These are phyloP conservation scores for Dendrolimus pini DNA, from an alignment of 2,888 invertebrate genomes.

Conservation along the genomic window DNA sequence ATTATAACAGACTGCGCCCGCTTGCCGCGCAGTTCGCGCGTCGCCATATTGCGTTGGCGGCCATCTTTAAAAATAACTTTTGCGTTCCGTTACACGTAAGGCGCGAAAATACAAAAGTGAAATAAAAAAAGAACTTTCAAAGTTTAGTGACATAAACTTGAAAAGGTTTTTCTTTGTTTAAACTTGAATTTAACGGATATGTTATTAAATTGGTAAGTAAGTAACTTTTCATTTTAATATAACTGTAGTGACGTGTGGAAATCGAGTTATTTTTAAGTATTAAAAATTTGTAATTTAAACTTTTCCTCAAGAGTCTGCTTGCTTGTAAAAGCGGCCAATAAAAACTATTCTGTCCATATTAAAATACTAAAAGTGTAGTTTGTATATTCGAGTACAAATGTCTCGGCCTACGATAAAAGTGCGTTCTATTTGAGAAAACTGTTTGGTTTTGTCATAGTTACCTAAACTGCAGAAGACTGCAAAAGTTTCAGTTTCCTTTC, in stretches of 20 bases:
- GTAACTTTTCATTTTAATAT: conserved; percentile 26
- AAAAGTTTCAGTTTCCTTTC: too few relatives aligned
- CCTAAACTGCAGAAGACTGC: too few relatives aligned
- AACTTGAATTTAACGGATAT: conserved; percentile 38
- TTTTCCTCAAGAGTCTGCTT: neutral
- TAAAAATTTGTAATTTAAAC: neutral
- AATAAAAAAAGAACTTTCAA: conserved; percentile 10
- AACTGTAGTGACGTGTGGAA: conserved; percentile 25
- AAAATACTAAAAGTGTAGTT: too few relatives aligned
- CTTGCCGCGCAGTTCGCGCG: conserved; percentile 35
- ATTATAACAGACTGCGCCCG: conserved; percentile 34
- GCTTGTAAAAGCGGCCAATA: neutral
- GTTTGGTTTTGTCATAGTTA: too few relatives aligned
- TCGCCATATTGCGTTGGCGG: conserved; percentile 17
- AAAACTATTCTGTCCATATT: neutral
- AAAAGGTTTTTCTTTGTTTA: conserved; percentile 19
- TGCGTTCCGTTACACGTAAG: conserved; percentile 2
- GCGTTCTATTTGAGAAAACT: too few relatives aligned
- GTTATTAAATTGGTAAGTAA: conserved; percentile 65
- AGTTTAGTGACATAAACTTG: conserved; percentile 15
- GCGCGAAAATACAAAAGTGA: conserved; percentile 5
- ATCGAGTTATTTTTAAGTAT: conserved; percentile 1
- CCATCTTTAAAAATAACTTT: conserved; percentile 10
- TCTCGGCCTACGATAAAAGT: too few relatives aligned
- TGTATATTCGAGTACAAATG: too few relatives aligned